phyloP scores from a whole-genome alignment of 2,888 invertebrate species.

The Leucania comma region DNA sequence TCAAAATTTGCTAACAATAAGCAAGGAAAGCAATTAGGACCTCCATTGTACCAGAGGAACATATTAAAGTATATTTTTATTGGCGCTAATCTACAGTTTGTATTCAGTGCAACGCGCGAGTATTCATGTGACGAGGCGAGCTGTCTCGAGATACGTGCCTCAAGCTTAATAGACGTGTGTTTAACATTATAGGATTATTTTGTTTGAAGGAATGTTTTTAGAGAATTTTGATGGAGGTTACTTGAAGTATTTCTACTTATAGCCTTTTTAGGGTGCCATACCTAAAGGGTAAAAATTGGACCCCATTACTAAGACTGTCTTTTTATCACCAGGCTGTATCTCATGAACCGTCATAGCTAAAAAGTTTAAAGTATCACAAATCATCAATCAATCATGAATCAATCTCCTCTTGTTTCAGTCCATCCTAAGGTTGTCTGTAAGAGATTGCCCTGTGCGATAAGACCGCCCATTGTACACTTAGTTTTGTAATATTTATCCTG shows the following conservation, averaged over 20 bases:
- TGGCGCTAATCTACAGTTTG: constrained; percentile 60
- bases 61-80: constrained; percentile 61
- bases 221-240: neutral
- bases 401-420: too few species aligned
- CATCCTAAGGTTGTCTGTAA: too few species aligned
- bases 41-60: constrained; percentile 44
- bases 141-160: constrained; percentile 52
- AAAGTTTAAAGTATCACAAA: too few species aligned
- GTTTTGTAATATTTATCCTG: too few species aligned
- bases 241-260: neutral
- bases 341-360: too few species aligned
- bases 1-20: constrained; percentile 47
- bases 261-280: neutral
- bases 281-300: too few species aligned
- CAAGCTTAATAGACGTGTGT: constrained; percentile 2
- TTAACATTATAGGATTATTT: constrained; percentile 5
- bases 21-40: constrained; percentile 56
- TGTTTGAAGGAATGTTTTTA: constrained; percentile 8
- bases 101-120: constrained; percentile 53
- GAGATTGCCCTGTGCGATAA: too few species aligned
- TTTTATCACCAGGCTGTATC: too few species aligned
- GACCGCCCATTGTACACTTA: too few species aligned
- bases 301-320: too few species aligned
- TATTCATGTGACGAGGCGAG: constrained; percentile 42
- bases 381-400: too few species aligned